Evolutionary conservation across 2,113 vertebrate species (phyloP), one percentile per base, ranked within the genome.

Genomic region (Anhinga anhinga): DNA sequence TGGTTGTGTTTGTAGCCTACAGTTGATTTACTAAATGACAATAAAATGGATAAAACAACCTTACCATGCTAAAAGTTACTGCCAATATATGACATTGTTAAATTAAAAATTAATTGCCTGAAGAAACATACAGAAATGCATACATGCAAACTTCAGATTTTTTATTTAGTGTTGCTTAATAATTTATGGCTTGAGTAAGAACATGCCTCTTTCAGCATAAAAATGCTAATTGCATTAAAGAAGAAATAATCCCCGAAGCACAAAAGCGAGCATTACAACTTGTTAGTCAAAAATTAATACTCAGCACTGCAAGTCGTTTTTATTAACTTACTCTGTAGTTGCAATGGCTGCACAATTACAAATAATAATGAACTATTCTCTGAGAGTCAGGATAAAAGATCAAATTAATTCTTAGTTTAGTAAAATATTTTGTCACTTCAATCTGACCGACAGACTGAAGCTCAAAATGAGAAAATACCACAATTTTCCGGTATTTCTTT

Each of bases 91-190:
- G 15, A 87, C 78, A 90, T 56, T 86, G 92, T 93, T 94, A 93
- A 94, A 96, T 94, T 95, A 96, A 96, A 96, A 97, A 96, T 93
- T 96, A 96, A 93, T 91, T 96, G 92, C 89, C 93, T 91, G 74
- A 90, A 95, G 93, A 94, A 95, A 90, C 40, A 55, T 36, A 78
- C 45, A 93, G 91, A 94, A 94, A 90, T 69, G 49, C 66, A 50
- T 82, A 93, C 45, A 79, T 53, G 73, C 66, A 0, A 79, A 49
- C 36, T 90, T 82, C 82, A 52, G 78, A 45, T 42, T 96, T 95
- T 96, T 95, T 91, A 92, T 86, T 93, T 94, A 96, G 70, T 22
- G 18, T 56, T 72, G 38, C 34, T 96, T 76, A 96, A 96, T 94
- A 96, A 95, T 96, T 96, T 91, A 95, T 53, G 74, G 44, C 66